Evolutionary conservation across 1,140 invertebrate species (phyloP), one percentile per base, ranked within the genome.

Genomic region (Drosophila kepulauana): DNA sequence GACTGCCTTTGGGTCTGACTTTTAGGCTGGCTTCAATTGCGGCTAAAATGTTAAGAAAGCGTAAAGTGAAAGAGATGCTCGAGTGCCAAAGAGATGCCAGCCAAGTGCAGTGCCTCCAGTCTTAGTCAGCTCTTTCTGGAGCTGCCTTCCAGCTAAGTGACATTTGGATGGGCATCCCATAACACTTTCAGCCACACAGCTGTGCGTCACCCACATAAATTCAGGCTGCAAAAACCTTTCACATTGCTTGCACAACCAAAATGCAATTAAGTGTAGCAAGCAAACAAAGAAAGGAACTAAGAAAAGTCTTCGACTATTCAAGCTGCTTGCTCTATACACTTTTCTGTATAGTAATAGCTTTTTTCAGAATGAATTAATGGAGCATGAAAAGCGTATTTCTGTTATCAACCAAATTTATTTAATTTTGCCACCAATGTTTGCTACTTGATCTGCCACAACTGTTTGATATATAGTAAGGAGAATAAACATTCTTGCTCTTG

Each of bases 1-100:
- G 76, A 56, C 59, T 82, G 45, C 35, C 58, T 63, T 69, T 75
- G 64, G 75, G 68, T 25, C 62, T 82, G 82, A 57, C 63, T 67
- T 63, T 67, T 59, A 33, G 64, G 70, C 70, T 73, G 54, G 41
- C 63, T 58, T 30, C 20, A 61, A 61, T 61, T 74, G 71, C 65
- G 56, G 58, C 56, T 67, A 59, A 57, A 75, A 54, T 52, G 67
- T 79, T 85, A 71, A 81, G 81, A 85, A 84, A 84, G 81, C 81
- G 81, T 84, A 84, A 85, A 84, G 81, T 84, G 81, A 84, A 84
- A 84, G 81, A 84, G 78, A 80, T 64, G 65, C 81, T 78, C 68
- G 43, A 79, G 73, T 64, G 57, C 56, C 68, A 62, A 45, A 58
- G 16, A 58, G 79, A 74, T 78, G 63, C 74, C 79, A 81, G 79